Base-by-base conservation (phyloP, 2,888 invertebrate genomes). In the Adineta ricciae region DNA sequence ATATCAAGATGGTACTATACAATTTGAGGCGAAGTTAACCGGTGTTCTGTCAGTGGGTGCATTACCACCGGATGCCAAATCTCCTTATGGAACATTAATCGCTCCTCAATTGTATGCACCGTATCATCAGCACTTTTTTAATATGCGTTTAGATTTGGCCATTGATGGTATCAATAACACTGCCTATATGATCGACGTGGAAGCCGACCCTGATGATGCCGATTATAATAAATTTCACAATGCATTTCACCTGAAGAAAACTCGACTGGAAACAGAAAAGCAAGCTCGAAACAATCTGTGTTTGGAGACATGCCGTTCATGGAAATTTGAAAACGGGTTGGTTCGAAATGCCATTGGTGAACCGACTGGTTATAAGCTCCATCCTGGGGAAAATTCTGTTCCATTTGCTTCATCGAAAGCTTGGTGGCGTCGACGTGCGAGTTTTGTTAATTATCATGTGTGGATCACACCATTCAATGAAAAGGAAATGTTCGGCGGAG, bases 61-160 rank as follows among this genome's bases (percentile, higher is more conserved):
- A 21, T 27, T 83, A 24, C 27, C 82, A 36, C 86, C 41, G 4
- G 41, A 46, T 19, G 38, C 27, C 8, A 41, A 83, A 19, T 83
- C 86, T 16, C 86, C 50, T 16, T 83, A 86, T 52, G 86, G 86
- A 27, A 78, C 78, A 24, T 38, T 86, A 11, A 24, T 86, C 2
- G 86, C 85, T 11, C 86, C 86, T 8, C 83, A 86, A 46, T 32
- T 86, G 7, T 86, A 86, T 54, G 86, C 78, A n/a, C 86, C 86
- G 3, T 83, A 86, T 86, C 86, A 86, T 78, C 85, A 86, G 46
- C 86, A 86, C 46, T 86, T 86, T 82, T 86, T 86, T 41, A 85
- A 85, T 50, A 24, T 85, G 32, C 73, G 86, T 49, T n/a, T 86
- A 5, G 86, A 86, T 83, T 86, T 86, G 56, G 86, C 86, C 2